A percentile compares a stretch with the other conserved stretches of the same genome.
Evolutionary conservation across 2,113 vertebrate genomes (phyloP).

Genomic region (Oxygymnocypris stewartii): DNA sequence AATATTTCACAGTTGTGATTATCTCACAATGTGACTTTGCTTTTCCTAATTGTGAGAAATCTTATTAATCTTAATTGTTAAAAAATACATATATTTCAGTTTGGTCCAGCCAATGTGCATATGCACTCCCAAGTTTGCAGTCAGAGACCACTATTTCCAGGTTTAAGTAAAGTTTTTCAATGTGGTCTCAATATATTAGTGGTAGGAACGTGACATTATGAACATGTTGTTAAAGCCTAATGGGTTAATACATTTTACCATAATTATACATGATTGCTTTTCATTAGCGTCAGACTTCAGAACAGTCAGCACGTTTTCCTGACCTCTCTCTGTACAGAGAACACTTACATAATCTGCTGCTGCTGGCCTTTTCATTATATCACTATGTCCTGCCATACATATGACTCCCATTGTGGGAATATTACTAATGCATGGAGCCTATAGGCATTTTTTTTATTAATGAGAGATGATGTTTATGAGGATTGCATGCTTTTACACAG

Average conservation of each 20-base stretch:
- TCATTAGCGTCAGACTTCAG: too few species aligned
- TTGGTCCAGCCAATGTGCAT: background rate
- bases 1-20: background rate
- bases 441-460: background rate
- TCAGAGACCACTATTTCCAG: too few species aligned
- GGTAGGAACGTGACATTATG: too few species aligned
- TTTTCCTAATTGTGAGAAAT: background rate
- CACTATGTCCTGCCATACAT: background rate
- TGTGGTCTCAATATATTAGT: too few species aligned
- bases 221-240: too few species aligned
- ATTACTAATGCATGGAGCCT: background rate
- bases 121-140: too few species aligned
- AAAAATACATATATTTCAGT: background rate
- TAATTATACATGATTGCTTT: too few species aligned
- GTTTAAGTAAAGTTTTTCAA: too few species aligned
- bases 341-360: background rate
- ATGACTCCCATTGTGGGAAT: conserved; percentile 20
- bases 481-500: conserved; percentile 7
- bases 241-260: too few species aligned
- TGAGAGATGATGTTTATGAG: conserved; percentile 17
- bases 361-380: conserved; percentile 1
- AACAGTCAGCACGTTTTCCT: too few species aligned
- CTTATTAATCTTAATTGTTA: too few species aligned
- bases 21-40: background rate
- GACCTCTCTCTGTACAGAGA: too few species aligned